Conservation (phyloP, 2,888 invertebrate species). For the Octodonta nipae region DNA sequence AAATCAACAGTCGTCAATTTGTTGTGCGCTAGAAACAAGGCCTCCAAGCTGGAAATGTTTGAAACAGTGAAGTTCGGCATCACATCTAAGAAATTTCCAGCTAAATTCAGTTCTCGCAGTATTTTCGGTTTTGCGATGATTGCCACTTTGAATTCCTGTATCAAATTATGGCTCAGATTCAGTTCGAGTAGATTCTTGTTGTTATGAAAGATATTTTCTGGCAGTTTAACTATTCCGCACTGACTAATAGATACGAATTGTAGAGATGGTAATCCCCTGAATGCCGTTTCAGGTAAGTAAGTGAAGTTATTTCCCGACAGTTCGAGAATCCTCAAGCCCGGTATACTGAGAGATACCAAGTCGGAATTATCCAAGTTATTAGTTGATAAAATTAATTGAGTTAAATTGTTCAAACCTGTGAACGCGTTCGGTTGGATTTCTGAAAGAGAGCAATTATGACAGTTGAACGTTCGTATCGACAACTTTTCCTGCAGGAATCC, state of each 20-base stretch:
- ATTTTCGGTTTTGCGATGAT: constrained; percentile 62
- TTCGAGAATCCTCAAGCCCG: constrained; percentile 58
- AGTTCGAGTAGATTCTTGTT: constrained; percentile 65
- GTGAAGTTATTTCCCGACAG: constrained; percentile 69
- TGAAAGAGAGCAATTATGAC: constrained; percentile 61
- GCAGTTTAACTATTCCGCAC: constrained; percentile 54
- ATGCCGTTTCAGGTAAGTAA: constrained; percentile 52
- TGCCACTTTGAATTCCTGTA: constrained; percentile 53
- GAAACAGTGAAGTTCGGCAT: constrained; percentile 68
- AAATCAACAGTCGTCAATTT: constrained; percentile 58
- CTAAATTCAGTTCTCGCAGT: constrained; percentile 62
- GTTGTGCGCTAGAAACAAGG: constrained; percentile 54
- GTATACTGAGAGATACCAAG: constrained; percentile 60
- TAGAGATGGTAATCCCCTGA: constrained; percentile 65
- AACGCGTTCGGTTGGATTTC: constrained; percentile 63
- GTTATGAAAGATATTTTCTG: constrained; percentile 56
- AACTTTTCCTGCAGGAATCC: constrained; percentile 63
- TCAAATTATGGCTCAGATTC: constrained; percentile 56
- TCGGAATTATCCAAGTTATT: constrained; percentile 58
- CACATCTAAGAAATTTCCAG: constrained; percentile 58
- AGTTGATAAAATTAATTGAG: constrained; percentile 63
- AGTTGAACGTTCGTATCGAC: constrained; percentile 56
- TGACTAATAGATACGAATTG: constrained; percentile 58
- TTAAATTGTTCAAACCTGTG: constrained; percentile 58
- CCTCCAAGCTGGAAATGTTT: constrained; percentile 63